Evolutionary conservation across 2,888 invertebrate species (phyloP).

Genomic region (Scaptomyza cyrtandrae): DNA sequence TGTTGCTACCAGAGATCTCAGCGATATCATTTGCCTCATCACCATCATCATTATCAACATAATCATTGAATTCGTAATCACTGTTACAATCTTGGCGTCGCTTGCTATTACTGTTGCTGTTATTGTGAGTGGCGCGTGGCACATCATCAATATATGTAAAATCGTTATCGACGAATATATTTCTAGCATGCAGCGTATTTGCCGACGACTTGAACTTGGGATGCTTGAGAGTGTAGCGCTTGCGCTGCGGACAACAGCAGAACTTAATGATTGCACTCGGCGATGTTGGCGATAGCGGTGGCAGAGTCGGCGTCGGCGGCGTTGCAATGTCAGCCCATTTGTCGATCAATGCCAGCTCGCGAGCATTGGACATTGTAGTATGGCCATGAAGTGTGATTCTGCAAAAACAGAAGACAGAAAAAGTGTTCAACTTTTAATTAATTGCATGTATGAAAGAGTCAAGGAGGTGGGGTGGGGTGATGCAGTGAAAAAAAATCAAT

Average conservation of each 20-base stretch:
- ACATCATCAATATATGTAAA: slow-evolving; percentile 83
- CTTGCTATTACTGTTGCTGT: slow-evolving; percentile 41
- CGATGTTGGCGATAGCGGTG: slow-evolving; percentile 80
- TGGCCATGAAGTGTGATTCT: slow-evolving; percentile 83
- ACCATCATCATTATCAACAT: slow-evolving; percentile 55
- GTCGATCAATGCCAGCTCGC: slow-evolving; percentile 83
- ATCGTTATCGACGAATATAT: slow-evolving; percentile 81
- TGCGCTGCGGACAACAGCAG: slow-evolving; percentile 81
- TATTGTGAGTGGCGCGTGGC: slow-evolving; percentile 55
- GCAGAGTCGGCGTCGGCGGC: slow-evolving; percentile 69
- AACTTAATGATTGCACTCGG: slow-evolving; percentile 81
- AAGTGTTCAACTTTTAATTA: slow-evolving; percentile 18
- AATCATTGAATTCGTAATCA: slow-evolving; percentile 62
- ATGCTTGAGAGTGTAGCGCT: slow-evolving; percentile 80
- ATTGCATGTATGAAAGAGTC: slow-evolving; percentile 21
- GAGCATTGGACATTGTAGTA: slow-evolving; percentile 83
- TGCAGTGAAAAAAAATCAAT: slow-evolving; percentile 62
- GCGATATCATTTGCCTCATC: slow-evolving; percentile 56
- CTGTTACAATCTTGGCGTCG: slow-evolving; percentile 65
- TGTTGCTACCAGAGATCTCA: slow-evolving; percentile 49
- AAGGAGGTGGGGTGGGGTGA: neutral
- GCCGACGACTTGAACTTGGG: slow-evolving; percentile 64
- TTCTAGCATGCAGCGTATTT: slow-evolving; percentile 77
- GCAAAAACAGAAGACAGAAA: slow-evolving; percentile 35
- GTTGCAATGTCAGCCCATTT: slow-evolving; percentile 82